phyloP scores from a whole-genome alignment of 2,113 vertebrate genomes.

The Athene noctua region DNA sequence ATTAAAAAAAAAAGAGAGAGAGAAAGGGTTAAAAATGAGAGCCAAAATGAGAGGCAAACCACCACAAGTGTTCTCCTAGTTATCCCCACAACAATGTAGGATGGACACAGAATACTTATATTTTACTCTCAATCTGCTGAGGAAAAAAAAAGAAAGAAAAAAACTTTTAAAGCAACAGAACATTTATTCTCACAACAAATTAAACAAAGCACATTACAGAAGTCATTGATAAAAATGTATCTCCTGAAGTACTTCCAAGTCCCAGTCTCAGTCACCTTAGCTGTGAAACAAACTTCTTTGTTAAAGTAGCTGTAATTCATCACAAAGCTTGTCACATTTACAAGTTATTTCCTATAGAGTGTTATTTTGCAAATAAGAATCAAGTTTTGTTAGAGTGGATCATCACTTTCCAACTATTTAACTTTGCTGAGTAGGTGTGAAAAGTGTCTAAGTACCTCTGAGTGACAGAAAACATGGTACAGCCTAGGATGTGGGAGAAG shows the following conservation, averaged over 20 bases:
- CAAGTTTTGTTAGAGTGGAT: not conserved
- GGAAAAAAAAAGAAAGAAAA: not conserved
- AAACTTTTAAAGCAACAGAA: not conserved
- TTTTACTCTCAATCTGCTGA: not conserved
- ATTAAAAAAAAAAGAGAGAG: not conserved
- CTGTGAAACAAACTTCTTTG: not conserved
- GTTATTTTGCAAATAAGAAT: not conserved
- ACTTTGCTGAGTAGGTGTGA: not conserved
- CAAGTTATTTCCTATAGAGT: not conserved
- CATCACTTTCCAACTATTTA: not conserved
- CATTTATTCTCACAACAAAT: not conserved
- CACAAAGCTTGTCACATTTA: not conserved
- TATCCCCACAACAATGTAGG: not conserved
- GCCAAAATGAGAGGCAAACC: not conserved
- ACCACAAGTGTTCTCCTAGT: not conserved
- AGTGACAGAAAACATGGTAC: not conserved
- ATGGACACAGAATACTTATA: not conserved
- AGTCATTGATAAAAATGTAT: not conserved
- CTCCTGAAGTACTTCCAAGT: not conserved
- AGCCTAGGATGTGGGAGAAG: not conserved
- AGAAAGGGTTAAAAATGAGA: not conserved
- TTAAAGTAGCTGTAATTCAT: not conserved
- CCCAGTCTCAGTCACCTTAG: not conserved
- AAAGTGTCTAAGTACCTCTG: not conserved
- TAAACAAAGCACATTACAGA: not conserved